phyloP scores from a whole-genome alignment of 2,888 invertebrate genomes.

The Coelinius sp. region DNA sequence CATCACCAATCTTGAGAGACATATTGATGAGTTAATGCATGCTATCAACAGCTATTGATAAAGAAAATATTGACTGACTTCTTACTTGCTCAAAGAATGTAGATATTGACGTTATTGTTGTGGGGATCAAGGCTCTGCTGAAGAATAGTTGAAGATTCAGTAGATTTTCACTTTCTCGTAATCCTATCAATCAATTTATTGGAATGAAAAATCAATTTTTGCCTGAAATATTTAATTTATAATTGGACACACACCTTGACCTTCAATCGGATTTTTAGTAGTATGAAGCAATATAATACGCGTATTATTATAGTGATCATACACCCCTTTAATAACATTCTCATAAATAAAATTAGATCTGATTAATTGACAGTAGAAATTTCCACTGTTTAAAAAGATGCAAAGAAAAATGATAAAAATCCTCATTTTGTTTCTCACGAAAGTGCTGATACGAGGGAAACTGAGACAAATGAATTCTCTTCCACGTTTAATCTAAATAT shows the following conservation, averaged over 20 bases:
- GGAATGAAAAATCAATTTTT: not conserved
- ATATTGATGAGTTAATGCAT: constrained; percentile 20
- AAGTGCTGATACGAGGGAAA: no score
- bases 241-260: constrained; percentile 53
- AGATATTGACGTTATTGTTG: constrained; percentile 59
- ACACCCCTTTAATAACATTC: constrained; percentile 57
- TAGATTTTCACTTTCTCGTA: constrained; percentile 49
- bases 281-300: constrained; percentile 64
- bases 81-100: constrained; percentile 57
- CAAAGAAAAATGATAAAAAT: constrained; percentile 26
- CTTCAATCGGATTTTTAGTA: constrained; percentile 49
- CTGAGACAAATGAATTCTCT: no score
- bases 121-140: constrained; percentile 56
- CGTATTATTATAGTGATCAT: constrained; percentile 64
- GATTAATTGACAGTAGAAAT: constrained; percentile 47
- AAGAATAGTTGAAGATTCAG: constrained; percentile 55
- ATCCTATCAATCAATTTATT: constrained; percentile 45
- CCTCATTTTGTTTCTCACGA: not conserved
- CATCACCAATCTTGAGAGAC: constrained; percentile 58
- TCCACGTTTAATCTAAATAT: no score
- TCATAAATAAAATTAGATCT: constrained; percentile 57
- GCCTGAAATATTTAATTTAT: not conserved
- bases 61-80: constrained; percentile 1
- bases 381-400: not conserved
- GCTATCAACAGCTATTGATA: constrained; percentile 22